Conservation (phyloP, 2,888 invertebrate species). For the Notodonta dromedarius region DNA sequence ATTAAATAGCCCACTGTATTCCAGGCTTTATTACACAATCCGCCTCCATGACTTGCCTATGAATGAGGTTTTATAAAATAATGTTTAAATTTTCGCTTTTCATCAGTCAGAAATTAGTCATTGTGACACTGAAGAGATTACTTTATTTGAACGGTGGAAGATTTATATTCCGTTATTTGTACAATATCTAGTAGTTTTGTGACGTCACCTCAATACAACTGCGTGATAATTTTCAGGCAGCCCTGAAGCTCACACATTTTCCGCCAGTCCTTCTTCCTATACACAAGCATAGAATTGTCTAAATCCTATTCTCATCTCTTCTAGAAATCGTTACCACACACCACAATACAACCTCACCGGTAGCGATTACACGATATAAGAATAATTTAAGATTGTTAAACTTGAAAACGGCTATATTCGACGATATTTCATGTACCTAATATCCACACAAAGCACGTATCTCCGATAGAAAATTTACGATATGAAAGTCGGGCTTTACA, state of each 20-base stretch:
- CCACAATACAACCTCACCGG: constrained; percentile 23
- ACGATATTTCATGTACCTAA: constrained; percentile 32
- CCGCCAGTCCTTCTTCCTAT: no score
- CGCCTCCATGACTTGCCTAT: constrained; percentile 4
- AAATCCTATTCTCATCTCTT: no score
- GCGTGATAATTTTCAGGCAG: no score
- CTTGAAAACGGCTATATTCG: constrained; percentile 25
- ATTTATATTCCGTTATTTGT: no score
- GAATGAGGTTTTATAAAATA: constrained; percentile 13
- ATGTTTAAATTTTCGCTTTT: constrained; percentile 5
- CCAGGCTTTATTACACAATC: not conserved
- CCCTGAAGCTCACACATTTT: no score
- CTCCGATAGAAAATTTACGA: constrained; percentile 32
- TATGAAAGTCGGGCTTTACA: constrained; percentile 33
- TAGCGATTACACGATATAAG: constrained; percentile 24
- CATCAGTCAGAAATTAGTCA: no score
- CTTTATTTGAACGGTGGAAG: no score
- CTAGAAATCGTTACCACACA: constrained; percentile 8
- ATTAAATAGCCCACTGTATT: not conserved
- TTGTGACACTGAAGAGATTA: no score
- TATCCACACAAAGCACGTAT: constrained; percentile 36
- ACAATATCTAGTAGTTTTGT: no score
- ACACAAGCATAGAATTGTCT: no score
- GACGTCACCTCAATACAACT: no score
- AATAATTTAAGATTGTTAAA: constrained; percentile 30